These are phyloP conservation scores for Caenorhabditis becei DNA, from an alignment of 2,888 invertebrate species.

Conservation along the genomic window DNA sequence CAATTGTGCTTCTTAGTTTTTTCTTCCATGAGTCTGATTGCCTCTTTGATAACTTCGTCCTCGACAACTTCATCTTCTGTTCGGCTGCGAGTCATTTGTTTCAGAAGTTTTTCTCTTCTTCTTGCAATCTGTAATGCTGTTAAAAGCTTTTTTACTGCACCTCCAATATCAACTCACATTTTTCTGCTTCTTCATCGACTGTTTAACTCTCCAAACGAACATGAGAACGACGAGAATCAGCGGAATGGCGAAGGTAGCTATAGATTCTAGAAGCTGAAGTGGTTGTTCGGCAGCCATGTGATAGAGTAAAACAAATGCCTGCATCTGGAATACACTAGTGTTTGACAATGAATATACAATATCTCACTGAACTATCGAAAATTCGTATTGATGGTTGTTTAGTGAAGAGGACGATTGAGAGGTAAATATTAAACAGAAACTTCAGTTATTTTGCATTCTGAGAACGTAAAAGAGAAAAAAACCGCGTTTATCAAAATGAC, in stretches of 20 bases:
- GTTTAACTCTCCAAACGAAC: constrained; percentile 64
- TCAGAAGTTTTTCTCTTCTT: constrained; percentile 38
- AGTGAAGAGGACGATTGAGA: too few species aligned
- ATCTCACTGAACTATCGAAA: neutral
- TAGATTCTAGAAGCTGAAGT: constrained; percentile 26
- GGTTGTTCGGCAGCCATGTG: constrained; percentile 12
- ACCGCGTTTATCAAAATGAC: neutral
- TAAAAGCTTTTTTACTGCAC: neutral
- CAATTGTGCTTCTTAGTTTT: constrained; percentile 50
- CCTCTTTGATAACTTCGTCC: constrained; percentile 54
- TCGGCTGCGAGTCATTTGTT: constrained; percentile 30
- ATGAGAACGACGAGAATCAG: constrained; percentile 58
- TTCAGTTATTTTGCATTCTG: neutral
- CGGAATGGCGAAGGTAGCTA: constrained; percentile 43
- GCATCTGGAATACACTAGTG: constrained; percentile 25
- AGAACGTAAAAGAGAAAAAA: neutral
- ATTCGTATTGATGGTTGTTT: too few species aligned
- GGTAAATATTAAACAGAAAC: too few species aligned
- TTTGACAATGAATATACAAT: too few species aligned
- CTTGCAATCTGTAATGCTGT: constrained; percentile 15
- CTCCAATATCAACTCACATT: neutral
- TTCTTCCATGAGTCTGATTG: constrained; percentile 51
- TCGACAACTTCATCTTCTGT: constrained; percentile 19
- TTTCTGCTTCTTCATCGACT: constrained; percentile 58
- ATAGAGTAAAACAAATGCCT: neutral